Conservation (phyloP, 2,113 vertebrate genomes). For the Larimichthys crocea region DNA sequence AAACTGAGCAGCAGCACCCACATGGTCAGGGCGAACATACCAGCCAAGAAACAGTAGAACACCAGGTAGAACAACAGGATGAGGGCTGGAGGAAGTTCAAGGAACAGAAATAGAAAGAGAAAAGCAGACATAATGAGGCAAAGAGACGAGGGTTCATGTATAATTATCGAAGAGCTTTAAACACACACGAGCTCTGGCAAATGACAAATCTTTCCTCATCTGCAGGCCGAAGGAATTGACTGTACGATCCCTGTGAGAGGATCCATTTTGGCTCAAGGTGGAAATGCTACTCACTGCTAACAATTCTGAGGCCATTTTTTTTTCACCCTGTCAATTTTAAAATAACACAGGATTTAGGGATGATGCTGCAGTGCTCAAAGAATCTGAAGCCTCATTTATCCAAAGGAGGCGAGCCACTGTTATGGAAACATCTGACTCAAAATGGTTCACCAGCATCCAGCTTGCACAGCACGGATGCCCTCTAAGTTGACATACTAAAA, state of each 20-base stretch:
- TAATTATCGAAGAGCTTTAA: conserved; percentile 43
- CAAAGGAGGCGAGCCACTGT: not conserved
- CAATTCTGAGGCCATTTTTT: conserved; percentile 18
- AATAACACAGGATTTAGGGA: conserved; percentile 6
- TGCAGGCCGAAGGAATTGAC: not conserved
- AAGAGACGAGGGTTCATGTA: conserved; percentile 23
- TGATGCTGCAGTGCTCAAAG: conserved; percentile 33
- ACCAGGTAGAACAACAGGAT: conserved; percentile 96
- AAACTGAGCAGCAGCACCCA: conserved; percentile 98
- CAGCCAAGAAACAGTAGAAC: conserved; percentile 96
- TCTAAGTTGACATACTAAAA: conserved; percentile 54
- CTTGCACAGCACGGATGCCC: conserved; percentile 57
- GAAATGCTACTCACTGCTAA: conserved; percentile 5
- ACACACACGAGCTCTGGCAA: not conserved
- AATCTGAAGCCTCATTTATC: conserved; percentile 32
- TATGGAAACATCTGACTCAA: conserved; percentile 64
- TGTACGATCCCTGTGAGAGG: conserved; percentile 37
- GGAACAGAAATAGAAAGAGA: conserved; percentile 16
- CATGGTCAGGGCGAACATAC: conserved; percentile 95
- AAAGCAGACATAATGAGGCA: conserved; percentile 18
- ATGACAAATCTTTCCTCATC: not conserved
- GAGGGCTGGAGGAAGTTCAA: conserved; percentile 84
- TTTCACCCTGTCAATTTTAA: conserved; percentile 8
- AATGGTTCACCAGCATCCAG: conserved; percentile 74
- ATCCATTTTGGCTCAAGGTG: conserved; percentile 58